Evolutionary conservation across 1,140 invertebrate genomes (phyloP).

Genomic region (Pantala flavescens): DNA sequence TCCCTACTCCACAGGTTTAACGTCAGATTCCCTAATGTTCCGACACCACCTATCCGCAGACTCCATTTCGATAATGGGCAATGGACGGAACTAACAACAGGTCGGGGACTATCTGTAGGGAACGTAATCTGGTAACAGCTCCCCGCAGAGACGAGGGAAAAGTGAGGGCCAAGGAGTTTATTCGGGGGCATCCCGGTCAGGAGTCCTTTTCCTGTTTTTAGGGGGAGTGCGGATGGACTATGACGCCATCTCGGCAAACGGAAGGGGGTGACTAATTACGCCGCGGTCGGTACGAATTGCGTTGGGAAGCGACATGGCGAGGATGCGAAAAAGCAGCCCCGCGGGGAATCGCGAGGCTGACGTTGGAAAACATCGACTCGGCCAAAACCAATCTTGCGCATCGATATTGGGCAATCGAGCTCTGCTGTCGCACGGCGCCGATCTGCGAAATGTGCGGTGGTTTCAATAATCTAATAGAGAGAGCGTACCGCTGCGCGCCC

Average conservation of each 20-base stretch:
- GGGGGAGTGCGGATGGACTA: background rate
- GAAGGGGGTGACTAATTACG: background rate
- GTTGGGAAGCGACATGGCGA: background rate
- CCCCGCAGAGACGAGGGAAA: background rate
- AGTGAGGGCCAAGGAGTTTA: background rate
- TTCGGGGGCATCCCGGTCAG: too few relatives aligned
- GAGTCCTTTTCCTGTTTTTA: too few relatives aligned
- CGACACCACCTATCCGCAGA: background rate
- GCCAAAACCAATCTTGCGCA: background rate
- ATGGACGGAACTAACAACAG: background rate
- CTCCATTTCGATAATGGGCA: background rate
- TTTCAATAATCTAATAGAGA: constrained; percentile 3
- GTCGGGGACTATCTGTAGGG: background rate
- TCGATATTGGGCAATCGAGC: background rate
- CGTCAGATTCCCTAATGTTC: background rate
- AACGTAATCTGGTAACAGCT: background rate
- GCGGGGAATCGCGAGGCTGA: background rate
- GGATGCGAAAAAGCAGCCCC: background rate
- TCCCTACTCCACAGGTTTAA: too few relatives aligned
- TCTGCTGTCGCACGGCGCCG: background rate
- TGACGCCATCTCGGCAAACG: background rate
- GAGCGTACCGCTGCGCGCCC: too few relatives aligned
- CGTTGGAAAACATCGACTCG: background rate
- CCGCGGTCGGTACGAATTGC: background rate
- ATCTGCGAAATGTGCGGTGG: background rate